Evolutionary conservation across 1,140 invertebrate species (phyloP).

Genomic region (Drosophila yakuba): DNA sequence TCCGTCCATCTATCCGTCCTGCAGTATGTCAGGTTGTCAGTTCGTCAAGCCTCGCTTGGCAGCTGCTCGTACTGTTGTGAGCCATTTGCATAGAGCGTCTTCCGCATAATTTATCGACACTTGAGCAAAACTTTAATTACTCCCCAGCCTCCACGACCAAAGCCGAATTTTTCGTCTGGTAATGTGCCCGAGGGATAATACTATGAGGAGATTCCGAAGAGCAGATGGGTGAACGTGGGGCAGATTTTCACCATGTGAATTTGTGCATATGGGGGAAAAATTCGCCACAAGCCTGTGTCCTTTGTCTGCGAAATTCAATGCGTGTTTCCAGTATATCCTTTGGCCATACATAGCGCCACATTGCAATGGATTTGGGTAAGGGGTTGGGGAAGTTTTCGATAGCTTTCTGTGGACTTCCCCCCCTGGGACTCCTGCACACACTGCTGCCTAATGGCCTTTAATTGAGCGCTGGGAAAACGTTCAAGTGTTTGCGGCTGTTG

Average conservation of each 20-base stretch:
- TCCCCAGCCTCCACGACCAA: constrained; percentile 46
- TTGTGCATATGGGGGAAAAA: constrained; percentile 66
- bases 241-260: constrained; percentile 57
- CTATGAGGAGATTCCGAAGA: neutral
- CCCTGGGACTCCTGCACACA: constrained; percentile 18
- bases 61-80: constrained; percentile 54
- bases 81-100: constrained; percentile 74
- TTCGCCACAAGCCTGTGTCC: constrained; percentile 52
- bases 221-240: neutral
- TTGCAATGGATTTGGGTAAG: constrained; percentile 7
- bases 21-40: constrained; percentile 30
- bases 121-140: constrained; percentile 82
- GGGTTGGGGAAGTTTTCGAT: constrained; percentile 1
- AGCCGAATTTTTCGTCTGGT: constrained; percentile 45
- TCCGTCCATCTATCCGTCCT: neutral
- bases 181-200: constrained; percentile 26
- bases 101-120: constrained; percentile 82
- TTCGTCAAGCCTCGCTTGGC: constrained; percentile 23
- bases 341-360: constrained; percentile 64
- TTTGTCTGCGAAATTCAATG: constrained; percentile 75
- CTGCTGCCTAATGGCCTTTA: constrained; percentile 77
- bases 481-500: constrained; percentile 81
- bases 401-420: constrained; percentile 12
- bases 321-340: constrained; percentile 75
- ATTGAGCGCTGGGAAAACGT: constrained; percentile 79